Evolutionary conservation across 2,888 invertebrate genomes (phyloP), one percentile per base, ranked within the genome.

Genomic region (Cepaea hortensis): DNA sequence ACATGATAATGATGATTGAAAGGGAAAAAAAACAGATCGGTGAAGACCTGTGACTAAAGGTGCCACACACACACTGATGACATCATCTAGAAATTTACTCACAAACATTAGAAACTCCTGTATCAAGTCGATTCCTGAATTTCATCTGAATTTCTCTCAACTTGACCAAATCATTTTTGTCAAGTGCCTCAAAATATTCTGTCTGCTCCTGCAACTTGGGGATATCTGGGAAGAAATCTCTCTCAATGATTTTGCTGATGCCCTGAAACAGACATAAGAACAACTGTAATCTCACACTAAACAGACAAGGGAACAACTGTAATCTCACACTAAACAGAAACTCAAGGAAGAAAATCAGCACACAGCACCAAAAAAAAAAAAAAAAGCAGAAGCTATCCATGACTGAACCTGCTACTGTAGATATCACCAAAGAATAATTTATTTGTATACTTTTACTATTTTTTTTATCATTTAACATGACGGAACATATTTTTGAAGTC

Each of bases 221-320:
- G 89, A 99, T 95, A 94, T 99, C 98, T 0, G 99, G 99, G 93
- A 98, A 99, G 94, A 98, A 99, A 93, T 99, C 99, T 90, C 98
- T 96, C 93, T 99, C 98, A 90, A 99, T 99, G 84, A 99, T 99
- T 94, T 97, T 97, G 50, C 98, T 97, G 9, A 68, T 72, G 48
- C 75, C 75, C 75, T 84, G 75, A 84, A 70, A 75, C 6, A 61
- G 11, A 23, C 6, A 13, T 20, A 55, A 46, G 9, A 7, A n/a
- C 50, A n/a, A 15, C 65, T 65, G 18, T 65, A 18, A 65, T 65
- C 65, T 65, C 18, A 65, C 65, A 15, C n/a, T 11, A 11, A 61
- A 6, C 65, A 61, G 11, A 23, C 6, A 13, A 61, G 48, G 23
- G 9, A 7, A n/a, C 50, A n/a, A 15, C 65, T 65, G 18, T 65